phyloP scores from a whole-genome alignment of 2,888 invertebrate species.

The Cryptosula pallasiana region DNA sequence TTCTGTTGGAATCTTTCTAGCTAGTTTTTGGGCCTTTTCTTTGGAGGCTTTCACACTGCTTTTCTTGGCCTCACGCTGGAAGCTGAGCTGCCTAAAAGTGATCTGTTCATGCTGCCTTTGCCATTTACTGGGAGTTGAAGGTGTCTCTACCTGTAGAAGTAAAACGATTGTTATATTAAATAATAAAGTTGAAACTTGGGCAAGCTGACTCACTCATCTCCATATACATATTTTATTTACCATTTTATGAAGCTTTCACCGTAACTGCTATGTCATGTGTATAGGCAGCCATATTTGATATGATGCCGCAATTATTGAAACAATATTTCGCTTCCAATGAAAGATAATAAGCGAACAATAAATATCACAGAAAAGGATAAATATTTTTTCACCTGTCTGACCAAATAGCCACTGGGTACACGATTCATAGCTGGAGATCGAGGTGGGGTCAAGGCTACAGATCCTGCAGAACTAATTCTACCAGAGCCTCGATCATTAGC shows the following conservation, averaged over 20 bases:
- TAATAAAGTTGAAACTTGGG: too few relatives aligned
- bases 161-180: too few relatives aligned
- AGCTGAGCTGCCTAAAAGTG: constrained; percentile 45
- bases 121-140: constrained; percentile 33
- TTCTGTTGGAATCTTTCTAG: constrained; percentile 49
- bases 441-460: constrained; percentile 3
- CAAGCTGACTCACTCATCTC: too few relatives aligned
- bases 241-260: too few relatives aligned
- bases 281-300: too few relatives aligned
- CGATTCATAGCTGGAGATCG: constrained; percentile 17
- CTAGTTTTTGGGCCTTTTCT: constrained; percentile 41
- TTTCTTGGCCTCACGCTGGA: constrained; percentile 42
- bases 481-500: constrained; percentile 13
- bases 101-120: constrained; percentile 46
- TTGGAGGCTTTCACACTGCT: constrained; percentile 36
- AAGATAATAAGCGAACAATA: too few relatives aligned
- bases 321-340: not conserved
- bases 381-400: not conserved
- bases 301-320: too few relatives aligned
- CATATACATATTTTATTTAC: too few relatives aligned
- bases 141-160: constrained; percentile 6
- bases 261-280: too few relatives aligned
- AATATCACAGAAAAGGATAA: too few relatives aligned
- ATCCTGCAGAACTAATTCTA: not conserved
- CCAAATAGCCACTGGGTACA: constrained; percentile 5